phyloP scores from a whole-genome alignment of 2,113 vertebrate genomes.

The Poecilia latipinna region DNA sequence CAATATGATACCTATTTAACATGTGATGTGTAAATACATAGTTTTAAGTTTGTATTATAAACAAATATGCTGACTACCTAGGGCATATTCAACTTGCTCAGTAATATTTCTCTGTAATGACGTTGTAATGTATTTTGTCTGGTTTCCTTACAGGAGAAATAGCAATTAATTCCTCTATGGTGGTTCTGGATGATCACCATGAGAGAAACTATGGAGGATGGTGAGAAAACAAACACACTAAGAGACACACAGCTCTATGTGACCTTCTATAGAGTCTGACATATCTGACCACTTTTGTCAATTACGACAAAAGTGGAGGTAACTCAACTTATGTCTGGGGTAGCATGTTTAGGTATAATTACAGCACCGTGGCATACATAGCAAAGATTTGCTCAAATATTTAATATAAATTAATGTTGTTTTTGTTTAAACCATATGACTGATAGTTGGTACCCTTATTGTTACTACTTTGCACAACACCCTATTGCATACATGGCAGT shows the following conservation, averaged over 20 bases:
- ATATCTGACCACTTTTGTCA: neutral
- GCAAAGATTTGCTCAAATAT: too few species aligned
- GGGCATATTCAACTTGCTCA: neutral
- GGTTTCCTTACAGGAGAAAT: conserved; percentile 12
- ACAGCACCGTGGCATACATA: too few species aligned
- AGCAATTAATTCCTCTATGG: neutral
- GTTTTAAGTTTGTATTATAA: too few species aligned
- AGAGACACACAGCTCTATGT: conserved; percentile 2
- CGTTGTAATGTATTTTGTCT: neutral
- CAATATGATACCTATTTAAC: neutral
- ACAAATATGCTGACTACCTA: too few species aligned
- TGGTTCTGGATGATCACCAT: conserved; percentile 34
- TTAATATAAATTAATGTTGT: too few species aligned
- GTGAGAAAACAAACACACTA: conserved; percentile 32
- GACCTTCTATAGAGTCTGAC: neutral
- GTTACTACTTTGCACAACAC: too few species aligned
- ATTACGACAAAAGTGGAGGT: too few species aligned
- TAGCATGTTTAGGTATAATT: too few species aligned
- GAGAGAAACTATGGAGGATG: conserved; percentile 59
- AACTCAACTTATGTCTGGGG: too few species aligned
- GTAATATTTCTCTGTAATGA: neutral
- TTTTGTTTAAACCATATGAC: too few species aligned
- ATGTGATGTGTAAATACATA: neutral
- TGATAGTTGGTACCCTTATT: too few species aligned
- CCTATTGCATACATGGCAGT: too few species aligned